These are phyloP conservation scores for Diplosoma virens DNA, from an alignment of 23 tunicate genomes.

Conservation along the genomic window DNA sequence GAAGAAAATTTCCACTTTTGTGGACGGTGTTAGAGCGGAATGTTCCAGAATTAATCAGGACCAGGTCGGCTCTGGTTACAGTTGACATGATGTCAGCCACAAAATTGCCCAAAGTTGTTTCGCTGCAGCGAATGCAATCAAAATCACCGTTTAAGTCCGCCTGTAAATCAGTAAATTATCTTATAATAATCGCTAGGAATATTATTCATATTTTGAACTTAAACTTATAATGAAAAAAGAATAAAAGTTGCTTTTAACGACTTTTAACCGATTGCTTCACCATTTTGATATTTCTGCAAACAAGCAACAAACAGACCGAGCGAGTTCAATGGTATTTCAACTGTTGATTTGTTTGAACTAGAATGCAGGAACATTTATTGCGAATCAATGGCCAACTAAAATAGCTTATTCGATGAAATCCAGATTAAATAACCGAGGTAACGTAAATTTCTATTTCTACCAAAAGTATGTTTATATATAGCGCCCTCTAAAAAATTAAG, in stretches of 20 bases:
- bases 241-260: neutral
- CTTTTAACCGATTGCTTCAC: neutral
- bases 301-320: no score
- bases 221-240: neutral
- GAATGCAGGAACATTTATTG: no score
- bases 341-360: no score
- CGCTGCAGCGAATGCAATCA: constrained; percentile 48
- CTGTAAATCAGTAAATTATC: constrained; percentile 18
- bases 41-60: constrained; percentile 85
- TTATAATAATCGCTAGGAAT: no score
- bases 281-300: no score
- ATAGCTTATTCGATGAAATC: no score
- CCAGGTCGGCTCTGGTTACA: constrained; percentile 57
- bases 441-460: no score
- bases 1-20: constrained; percentile 40
- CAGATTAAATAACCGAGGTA: no score
- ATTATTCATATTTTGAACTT: neutral
- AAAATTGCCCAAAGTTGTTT: constrained; percentile 81
- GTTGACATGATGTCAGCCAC: constrained; percentile 83
- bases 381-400: no score
- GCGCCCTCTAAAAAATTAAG: no score
- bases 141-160: constrained; percentile 56
- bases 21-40: constrained; percentile 72
- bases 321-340: no score
- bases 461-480: no score